Evolutionary conservation across 1,140 invertebrate species (phyloP).

Genomic region (Drosophila takahashii): DNA sequence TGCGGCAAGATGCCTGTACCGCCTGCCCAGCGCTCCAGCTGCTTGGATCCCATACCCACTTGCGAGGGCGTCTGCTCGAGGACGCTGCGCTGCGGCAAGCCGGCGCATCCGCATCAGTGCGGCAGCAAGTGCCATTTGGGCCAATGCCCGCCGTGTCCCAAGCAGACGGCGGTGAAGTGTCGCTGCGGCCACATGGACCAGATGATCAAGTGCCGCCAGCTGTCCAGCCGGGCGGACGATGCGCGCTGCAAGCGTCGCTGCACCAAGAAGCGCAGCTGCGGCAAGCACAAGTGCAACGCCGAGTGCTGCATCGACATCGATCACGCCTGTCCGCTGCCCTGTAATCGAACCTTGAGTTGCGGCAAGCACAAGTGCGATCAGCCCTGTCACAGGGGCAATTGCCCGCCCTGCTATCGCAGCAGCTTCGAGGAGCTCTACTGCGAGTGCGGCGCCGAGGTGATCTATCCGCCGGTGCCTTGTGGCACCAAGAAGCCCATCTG

Average conservation of each 20-base stretch:
- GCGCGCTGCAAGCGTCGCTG: conserved; percentile 94
- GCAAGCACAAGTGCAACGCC: conserved; percentile 95
- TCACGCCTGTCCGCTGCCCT: conserved; percentile 93
- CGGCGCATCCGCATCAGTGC: conserved; percentile 89
- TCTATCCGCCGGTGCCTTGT: conserved; percentile 96
- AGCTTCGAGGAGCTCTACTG: conserved; percentile 97
- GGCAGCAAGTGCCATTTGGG: conserved; percentile 90
- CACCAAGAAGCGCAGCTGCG: conserved; percentile 92
- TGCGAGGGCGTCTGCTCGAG: conserved; percentile 94
- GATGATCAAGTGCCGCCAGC: conserved; percentile 91
- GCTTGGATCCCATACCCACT: conserved; percentile 93
- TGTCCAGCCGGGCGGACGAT: conserved; percentile 89
- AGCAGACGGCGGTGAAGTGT: conserved; percentile 92
- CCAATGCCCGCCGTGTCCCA: conserved; percentile 92
- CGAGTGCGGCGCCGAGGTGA: conserved; percentile 93
- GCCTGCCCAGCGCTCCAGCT: conserved; percentile 87
- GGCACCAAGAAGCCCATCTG: conserved; percentile 94
- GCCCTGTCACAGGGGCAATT: conserved; percentile 95
- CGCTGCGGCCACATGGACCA: conserved; percentile 95
- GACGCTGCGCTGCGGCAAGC: conserved; percentile 91
- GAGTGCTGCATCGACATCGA: conserved; percentile 94
- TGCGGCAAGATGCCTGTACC: conserved; percentile 90
- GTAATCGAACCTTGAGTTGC: conserved; percentile 92
- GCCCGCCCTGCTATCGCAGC: conserved; percentile 92
- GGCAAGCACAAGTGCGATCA: conserved; percentile 94